Base-by-base conservation (phyloP, 1,140 invertebrate genomes). In the Coelopa frigida region DNA sequence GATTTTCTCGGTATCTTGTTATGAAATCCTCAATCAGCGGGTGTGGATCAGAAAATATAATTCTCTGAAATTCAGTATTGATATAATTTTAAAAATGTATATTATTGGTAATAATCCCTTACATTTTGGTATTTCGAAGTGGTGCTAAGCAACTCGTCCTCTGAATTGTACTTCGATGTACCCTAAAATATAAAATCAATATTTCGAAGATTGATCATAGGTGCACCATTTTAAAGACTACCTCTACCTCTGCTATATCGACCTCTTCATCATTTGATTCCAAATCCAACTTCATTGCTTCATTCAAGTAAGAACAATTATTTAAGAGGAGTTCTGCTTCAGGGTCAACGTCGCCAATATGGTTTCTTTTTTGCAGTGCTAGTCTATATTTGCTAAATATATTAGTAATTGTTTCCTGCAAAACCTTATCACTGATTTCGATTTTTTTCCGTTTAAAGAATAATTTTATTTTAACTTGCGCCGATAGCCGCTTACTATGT, bases 1-100 rank as follows among this genome's bases (percentile, higher is more conserved):
- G 40, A 18, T 42, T 26, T 11, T 42, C 23, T 7, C 40, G 40
- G 6, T 29, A 5, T 20, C 27, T 29, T n/a, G 17, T 42, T 10
- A 42, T 29, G 15, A 27, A 42, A 18, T 42, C 40, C 20, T 42
- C 40, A 17, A 42, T 18, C 2, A 42, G 40, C 14, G 40, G 40
- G 32, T 42, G 27, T 29, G 6, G 24, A 11, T 18, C 8, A 27
- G 7, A 15, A 29, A 27, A 42, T 18, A 4, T 20, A 29, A n/a
- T 15, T 18, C 18, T 3, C 14, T 29, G 21, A 17, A 24, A 29
- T n/a, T n/a, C 26, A 42, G 2, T 21, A n/a, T 40, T 40, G 24
- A 12, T 29, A 18, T 31, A n/a, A 11, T 17, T 24, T 14, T 27
- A 20, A 15, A 29, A 5, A 5, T 20, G 20, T 3, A 4, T n/a